Base-by-base conservation (phyloP, 2,113 vertebrate species). In the Gymnorhina tibicen region DNA sequence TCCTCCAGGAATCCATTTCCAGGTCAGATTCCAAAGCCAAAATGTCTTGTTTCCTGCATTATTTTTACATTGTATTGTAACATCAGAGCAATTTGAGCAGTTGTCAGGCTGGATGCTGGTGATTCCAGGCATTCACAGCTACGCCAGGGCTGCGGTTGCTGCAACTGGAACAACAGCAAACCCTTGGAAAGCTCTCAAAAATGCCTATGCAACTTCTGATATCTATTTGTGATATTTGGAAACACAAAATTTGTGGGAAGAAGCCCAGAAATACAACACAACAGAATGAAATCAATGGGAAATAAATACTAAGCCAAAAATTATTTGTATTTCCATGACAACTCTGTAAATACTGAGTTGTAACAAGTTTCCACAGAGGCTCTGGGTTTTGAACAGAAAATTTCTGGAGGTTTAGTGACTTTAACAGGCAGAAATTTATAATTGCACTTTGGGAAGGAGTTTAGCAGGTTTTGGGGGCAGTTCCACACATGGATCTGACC, bases 21-120 rank as follows among this genome's bases (percentile, higher is more conserved):
- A 91, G 86, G 86, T 91, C 81, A 89, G 13, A 10, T 67, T 91
- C 86, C 44, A 81, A 73, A 89, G 62, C 91, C 92, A 84, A 73
- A 89, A 92, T 46, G 35, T 81, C 86, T 91, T 75, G 60, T 83
- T 95, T 90, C 59, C 64, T 47, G n/a, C 35, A 42, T 94, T 91
- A 82, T 91, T 95, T 91, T 62, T 41, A 46, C 3, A 7, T 6
- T 23, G 4, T 69, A 32, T 53, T 87, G 47, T 56, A 67, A 56
- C 44, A 63, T 67, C 35, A 73, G 62, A 85, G 59, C 37, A 46
- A 80, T 63, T 17, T 35, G 83, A 73, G 39, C 32, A 22, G 35
- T 52, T 69, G 58, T 80, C 64, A 75, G 68, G 79, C 41, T 56
- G 72, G 47, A 13, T 91, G 87, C 41, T 55, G 59, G 60, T 2